phyloP scores from a whole-genome alignment of 2,797 vertebrate species.

The Betta splendens region DNA sequence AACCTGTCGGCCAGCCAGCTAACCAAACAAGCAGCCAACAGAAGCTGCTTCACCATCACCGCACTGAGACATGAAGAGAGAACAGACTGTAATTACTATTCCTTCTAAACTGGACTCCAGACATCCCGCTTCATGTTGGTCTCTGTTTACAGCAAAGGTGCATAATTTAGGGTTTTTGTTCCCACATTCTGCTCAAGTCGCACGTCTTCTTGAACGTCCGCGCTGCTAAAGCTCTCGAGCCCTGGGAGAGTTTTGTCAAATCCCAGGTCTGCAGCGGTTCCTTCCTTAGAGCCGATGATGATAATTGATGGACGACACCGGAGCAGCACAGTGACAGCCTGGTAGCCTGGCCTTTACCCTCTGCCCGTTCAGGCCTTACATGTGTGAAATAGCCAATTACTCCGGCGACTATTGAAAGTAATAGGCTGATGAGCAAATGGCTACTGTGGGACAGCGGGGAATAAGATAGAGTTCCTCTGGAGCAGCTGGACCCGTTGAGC shows the following conservation, averaged over 20 bases:
- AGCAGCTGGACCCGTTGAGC: conserved; percentile 69
- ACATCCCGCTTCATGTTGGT: no score
- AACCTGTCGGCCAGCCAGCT: conserved; percentile 72
- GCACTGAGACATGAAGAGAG: conserved; percentile 35
- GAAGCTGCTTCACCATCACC: conserved; percentile 58
- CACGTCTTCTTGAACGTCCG: conserved; percentile 21
- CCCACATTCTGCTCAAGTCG: no score
- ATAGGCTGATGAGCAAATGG: conserved; percentile 95
- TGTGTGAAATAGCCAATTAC: conserved; percentile 99
- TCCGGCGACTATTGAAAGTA: conserved; percentile 88
- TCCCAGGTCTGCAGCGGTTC: conserved; percentile 79
- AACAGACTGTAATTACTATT: no score
- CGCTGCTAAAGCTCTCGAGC: conserved; percentile 56
- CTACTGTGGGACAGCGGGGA: conserved; percentile 84
- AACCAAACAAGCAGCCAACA: conserved; percentile 68
- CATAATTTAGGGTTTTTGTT: no score
- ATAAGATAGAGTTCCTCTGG: conserved; percentile 87
- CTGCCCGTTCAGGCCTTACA: conserved; percentile 93
- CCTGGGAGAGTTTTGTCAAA: conserved; percentile 79
- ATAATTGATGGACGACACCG: conserved; percentile 94
- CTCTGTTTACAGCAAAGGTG: not conserved
- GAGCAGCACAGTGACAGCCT: conserved; percentile 89
- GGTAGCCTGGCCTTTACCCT: conserved; percentile 95
- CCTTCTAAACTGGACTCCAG: no score
- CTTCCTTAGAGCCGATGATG: conserved; percentile 89